Percentiles rank a stretch among this genome's conserved stretches.
Conservation (phyloP, 2,113 vertebrate genomes). For the Seriola rivoliana region DNA sequence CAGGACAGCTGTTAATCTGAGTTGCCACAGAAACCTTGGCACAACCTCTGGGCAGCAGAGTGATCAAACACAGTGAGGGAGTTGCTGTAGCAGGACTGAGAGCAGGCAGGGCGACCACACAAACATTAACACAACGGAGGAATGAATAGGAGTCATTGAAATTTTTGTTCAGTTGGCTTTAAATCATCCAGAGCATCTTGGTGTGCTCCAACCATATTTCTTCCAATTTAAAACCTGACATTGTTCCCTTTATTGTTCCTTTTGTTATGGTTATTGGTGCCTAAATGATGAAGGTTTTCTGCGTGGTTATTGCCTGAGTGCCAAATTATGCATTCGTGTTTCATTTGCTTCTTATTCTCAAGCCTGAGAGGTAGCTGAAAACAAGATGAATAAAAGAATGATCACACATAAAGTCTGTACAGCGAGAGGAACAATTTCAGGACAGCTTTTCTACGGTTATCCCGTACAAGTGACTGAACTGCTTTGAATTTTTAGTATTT, state of each 20-base stretch:
- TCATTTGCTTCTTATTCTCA: conserved; percentile 1
- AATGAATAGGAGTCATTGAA: background rate
- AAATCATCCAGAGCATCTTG: background rate
- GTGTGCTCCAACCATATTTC: background rate
- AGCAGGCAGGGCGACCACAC: background rate
- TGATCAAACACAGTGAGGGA: conserved; percentile 24
- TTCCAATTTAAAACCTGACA: background rate
- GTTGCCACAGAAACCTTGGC: conserved; percentile 56
- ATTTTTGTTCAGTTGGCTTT: no score
- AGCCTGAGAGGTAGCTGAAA: conserved; percentile 1
- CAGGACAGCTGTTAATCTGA: conserved; percentile 48
- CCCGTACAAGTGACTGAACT: background rate
- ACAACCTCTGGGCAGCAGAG: conserved; percentile 33
- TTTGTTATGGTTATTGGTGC: conserved; percentile 16
- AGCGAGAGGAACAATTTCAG: background rate
- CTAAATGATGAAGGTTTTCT: conserved; percentile 8
- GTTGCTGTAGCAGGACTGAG: background rate
- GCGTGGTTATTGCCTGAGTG: background rate
- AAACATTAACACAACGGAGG: background rate
- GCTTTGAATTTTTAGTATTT: background rate
- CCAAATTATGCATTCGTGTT: conserved; percentile 1
- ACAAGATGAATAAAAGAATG: conserved; percentile 27
- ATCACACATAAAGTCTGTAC: conserved; percentile 2
- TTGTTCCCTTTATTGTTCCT: conserved; percentile 16
- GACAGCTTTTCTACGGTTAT: background rate